Evolutionary conservation across 1,140 invertebrate species (phyloP).

Genomic region (Apis laboriosa): DNA sequence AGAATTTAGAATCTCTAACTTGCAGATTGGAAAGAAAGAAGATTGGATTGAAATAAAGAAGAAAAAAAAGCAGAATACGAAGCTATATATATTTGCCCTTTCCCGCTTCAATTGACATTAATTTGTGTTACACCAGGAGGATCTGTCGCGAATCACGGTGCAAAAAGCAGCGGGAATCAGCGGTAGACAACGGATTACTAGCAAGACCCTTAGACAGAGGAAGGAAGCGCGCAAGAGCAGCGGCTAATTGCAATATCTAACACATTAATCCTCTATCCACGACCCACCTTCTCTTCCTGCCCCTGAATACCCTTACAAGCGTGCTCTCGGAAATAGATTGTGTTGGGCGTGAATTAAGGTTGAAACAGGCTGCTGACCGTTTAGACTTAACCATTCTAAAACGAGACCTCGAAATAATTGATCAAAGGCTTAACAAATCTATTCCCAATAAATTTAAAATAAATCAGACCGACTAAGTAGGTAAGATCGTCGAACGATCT

Average conservation of each 20-base stretch:
- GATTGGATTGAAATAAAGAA: too few relatives aligned
- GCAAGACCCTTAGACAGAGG: conserved; percentile 42
- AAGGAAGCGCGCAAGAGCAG: conserved; percentile 62
- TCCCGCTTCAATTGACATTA: too few relatives aligned
- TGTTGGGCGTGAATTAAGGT: conserved; percentile 54
- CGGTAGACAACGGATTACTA: conserved; percentile 46
- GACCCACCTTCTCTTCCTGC: conserved; percentile 52
- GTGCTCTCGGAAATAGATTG: conserved; percentile 53
- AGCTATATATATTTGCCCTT: too few relatives aligned
- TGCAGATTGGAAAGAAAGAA: too few relatives aligned
- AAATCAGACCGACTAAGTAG: too few relatives aligned
- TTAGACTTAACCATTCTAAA: conserved; percentile 6
- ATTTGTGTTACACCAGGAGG: neutral
- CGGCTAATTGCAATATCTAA: conserved; percentile 63
- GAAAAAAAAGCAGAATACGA: too few relatives aligned
- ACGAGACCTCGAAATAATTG: neutral
- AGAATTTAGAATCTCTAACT: too few relatives aligned
- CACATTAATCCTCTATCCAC: conserved; percentile 50
- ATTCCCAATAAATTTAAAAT: too few relatives aligned
- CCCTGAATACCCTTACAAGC: conserved; percentile 58
- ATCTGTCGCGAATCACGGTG: neutral
- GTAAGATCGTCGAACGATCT: too few relatives aligned
- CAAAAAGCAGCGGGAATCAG: conserved; percentile 5
- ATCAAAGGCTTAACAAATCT: too few relatives aligned
- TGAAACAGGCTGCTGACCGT: conserved; percentile 36